Percentiles rank a stretch among this genome's conserved stretches.
Evolutionary conservation across 2,113 vertebrate species (phyloP).

Genomic region (Lepus timidus): DNA sequence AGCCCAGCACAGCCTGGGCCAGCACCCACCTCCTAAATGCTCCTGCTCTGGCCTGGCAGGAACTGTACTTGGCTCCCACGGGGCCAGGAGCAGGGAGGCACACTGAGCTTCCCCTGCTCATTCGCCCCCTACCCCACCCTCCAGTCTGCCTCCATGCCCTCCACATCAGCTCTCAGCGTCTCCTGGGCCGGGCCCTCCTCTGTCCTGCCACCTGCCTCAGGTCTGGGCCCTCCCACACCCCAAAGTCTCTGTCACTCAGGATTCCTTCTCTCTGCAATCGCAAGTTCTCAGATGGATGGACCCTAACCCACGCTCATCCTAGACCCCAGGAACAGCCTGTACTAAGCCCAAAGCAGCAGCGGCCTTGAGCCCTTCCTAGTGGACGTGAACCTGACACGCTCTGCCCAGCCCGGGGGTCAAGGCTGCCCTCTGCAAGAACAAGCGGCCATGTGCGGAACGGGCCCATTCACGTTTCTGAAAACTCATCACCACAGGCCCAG

Average conservation of each 20-base stretch:
- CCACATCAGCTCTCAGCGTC: background rate
- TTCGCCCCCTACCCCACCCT: background rate
- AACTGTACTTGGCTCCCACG: too few relatives aligned
- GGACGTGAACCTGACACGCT: too few relatives aligned
- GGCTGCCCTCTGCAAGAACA: background rate
- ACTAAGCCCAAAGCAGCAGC: background rate
- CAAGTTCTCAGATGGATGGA: background rate
- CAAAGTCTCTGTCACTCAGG: background rate
- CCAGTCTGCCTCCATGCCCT: too few relatives aligned
- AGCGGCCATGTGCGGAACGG: background rate
- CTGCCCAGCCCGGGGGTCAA: background rate
- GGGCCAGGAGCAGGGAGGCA: background rate
- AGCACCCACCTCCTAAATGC: too few relatives aligned
- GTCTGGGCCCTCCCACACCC: too few relatives aligned
- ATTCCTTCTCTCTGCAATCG: background rate
- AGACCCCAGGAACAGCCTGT: background rate
- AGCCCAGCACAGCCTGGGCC: too few relatives aligned
- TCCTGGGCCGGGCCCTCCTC: background rate
- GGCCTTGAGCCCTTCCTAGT: too few relatives aligned
- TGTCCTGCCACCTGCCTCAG: background rate
- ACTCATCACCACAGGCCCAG: rapidly evolving
- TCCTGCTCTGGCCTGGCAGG: too few relatives aligned
- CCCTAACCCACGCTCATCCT: background rate
- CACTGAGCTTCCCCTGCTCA: background rate
- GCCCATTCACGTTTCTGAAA: too few relatives aligned